Percentiles rank a stretch among this genome's conserved stretches.
These are phyloP conservation scores for Ceratosolen fusciceps DNA, from an alignment of 1,140 invertebrate species.

Conservation along the genomic window DNA sequence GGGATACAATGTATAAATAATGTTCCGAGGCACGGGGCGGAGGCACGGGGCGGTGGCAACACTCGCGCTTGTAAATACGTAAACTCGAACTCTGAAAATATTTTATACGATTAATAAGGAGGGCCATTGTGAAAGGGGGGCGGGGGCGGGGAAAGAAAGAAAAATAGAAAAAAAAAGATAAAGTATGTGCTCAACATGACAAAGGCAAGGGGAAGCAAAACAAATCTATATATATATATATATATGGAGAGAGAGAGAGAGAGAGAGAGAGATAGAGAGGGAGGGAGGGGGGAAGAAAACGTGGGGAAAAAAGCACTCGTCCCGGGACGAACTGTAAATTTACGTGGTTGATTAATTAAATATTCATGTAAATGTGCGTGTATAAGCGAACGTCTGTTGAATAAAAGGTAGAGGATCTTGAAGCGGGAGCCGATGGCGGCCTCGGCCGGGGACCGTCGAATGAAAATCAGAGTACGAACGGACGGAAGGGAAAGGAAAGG, in stretches of 20 bases:
- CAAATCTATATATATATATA: no score
- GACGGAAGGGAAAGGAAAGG: slow-evolving; percentile 1
- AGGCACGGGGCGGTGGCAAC: slow-evolving; percentile 48
- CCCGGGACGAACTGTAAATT: slow-evolving; percentile 38
- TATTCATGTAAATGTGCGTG: slow-evolving; percentile 50
- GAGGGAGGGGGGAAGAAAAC: slow-evolving; percentile 46
- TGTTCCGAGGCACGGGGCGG: slow-evolving; percentile 52
- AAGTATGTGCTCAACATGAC: no score
- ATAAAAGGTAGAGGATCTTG: slow-evolving; percentile 3
- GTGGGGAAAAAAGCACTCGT: slow-evolving; percentile 24
- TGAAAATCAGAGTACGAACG: slow-evolving; percentile 24
- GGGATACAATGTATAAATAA: slow-evolving; percentile 50
- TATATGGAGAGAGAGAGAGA: neutral
- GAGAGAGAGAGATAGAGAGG: slow-evolving; percentile 52
- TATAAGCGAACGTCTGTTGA: slow-evolving; percentile 42
- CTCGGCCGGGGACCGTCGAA: neutral
- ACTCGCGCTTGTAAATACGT: slow-evolving; percentile 59
- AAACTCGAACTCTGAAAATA: slow-evolving; percentile 62
- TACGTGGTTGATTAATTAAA: slow-evolving; percentile 56
- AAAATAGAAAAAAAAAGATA: slow-evolving; percentile 5
- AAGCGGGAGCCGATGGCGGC: slow-evolving; percentile 8
- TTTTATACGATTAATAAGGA: slow-evolving; percentile 69
- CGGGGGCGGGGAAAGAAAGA: slow-evolving; percentile 43
- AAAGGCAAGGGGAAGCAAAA: no score
- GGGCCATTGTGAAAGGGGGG: slow-evolving; percentile 53